phyloP scores from a whole-genome alignment of 2,113 vertebrate species.

The Oncorhynchus gorbuscha region DNA sequence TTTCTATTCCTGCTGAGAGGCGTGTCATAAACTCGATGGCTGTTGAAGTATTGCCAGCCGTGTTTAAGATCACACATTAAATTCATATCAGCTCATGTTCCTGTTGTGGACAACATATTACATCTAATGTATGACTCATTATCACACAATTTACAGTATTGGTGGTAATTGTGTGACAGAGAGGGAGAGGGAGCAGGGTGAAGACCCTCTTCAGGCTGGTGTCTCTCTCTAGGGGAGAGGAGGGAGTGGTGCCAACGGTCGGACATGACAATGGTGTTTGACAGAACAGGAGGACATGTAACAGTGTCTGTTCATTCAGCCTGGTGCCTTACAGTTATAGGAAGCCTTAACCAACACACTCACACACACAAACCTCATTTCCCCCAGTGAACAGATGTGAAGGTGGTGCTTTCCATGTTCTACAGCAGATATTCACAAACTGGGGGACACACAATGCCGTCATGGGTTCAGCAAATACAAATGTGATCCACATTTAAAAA shows the following conservation, averaged over 20 bases:
- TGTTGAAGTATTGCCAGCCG: slow-evolving; percentile 5
- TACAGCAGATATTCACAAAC: slow-evolving; percentile 48
- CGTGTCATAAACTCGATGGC: background rate
- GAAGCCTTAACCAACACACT: background rate
- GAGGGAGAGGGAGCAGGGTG: background rate
- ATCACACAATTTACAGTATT: slow-evolving; percentile 32
- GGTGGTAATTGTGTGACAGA: slow-evolving; percentile 30
- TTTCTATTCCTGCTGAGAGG: too few species aligned
- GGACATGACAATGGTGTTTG: background rate
- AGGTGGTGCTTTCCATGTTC: slow-evolving; percentile 33
- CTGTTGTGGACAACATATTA: slow-evolving; percentile 25
- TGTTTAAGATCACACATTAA: slow-evolving; percentile 45
- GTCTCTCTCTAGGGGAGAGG: background rate
- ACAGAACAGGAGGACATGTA: background rate
- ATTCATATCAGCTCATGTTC: slow-evolving; percentile 31
- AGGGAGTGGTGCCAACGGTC: background rate
- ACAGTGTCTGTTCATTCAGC: background rate
- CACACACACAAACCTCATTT: background rate
- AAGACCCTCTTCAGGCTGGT: background rate
- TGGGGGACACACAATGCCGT: background rate
- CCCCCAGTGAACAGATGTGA: slow-evolving; percentile 11
- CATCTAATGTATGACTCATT: slow-evolving; percentile 39
- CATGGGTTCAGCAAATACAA: too few species aligned
- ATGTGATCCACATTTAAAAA: too few species aligned
- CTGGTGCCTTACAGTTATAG: background rate